Conservation (phyloP, 1,140 invertebrate species). For the Caenorhabditis brenneri region DNA sequence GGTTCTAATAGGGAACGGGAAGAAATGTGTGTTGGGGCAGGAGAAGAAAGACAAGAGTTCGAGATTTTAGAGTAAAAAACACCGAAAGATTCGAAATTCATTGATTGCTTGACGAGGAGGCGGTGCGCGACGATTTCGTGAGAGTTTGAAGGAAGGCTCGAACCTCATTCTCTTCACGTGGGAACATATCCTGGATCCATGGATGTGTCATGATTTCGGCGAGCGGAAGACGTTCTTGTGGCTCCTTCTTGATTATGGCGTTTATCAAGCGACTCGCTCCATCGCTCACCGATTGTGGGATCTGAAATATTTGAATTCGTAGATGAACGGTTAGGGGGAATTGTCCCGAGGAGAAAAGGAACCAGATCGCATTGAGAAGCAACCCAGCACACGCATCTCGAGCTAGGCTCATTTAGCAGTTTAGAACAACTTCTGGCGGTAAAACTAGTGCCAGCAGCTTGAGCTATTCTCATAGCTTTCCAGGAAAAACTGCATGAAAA, state of each 20-base stretch:
- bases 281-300: slow-evolving; percentile 79
- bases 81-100: too few relatives aligned
- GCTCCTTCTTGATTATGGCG: slow-evolving; percentile 80
- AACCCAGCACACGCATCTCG: slow-evolving; percentile 44
- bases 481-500: slow-evolving; percentile 89
- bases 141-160: neutral
- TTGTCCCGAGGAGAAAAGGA: slow-evolving; percentile 42
- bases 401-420: slow-evolving; percentile 17
- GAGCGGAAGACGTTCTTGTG: slow-evolving; percentile 78
- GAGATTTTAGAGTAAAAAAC: too few relatives aligned
- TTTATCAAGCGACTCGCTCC: slow-evolving; percentile 83
- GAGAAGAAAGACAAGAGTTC: slow-evolving; percentile 11
- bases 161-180: neutral
- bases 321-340: slow-evolving; percentile 75
- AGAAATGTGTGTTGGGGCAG: too few relatives aligned
- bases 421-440: neutral
- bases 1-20: neutral
- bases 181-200: slow-evolving; percentile 76
- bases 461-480: slow-evolving; percentile 79
- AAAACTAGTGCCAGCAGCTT: neutral
- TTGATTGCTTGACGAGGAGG: neutral
- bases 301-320: too few relatives aligned
- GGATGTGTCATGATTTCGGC: slow-evolving; percentile 79
- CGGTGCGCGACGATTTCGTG: neutral
- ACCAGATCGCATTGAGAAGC: neutral